Evolutionary conservation across 2,888 invertebrate genomes (phyloP), one percentile per base, ranked within the genome.

Genomic region (Lasioglossum vierecki): DNA sequence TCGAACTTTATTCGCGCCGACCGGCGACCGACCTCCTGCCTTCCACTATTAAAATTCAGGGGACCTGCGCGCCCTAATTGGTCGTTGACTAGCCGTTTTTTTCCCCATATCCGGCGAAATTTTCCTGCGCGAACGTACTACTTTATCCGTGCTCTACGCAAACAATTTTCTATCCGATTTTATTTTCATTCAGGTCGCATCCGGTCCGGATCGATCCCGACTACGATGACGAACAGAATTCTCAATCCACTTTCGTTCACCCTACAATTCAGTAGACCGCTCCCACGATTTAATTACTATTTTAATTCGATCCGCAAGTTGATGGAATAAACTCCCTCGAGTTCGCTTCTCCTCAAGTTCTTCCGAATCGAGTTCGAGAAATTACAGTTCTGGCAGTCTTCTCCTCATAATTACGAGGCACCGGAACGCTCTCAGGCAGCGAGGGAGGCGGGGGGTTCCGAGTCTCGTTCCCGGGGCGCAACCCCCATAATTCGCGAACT

Each of bases 401-500:
- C 53, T 63, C 26, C 60, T 63, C 5, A 71, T 35, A 78, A 78
- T 78, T 41, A 60, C 30, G 35, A 71, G 46, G 30, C 53, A 53
- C 53, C n/a, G 53, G 53, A 26, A 15, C 41, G 30, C 63, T 71
- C 30, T 8, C 44, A 4, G 5, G 35, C 66, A 15, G 39, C 35
- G 15, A 18, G 22, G 13, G 2, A 15, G 6, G 39, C 35, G 15
- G 13, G 22, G 13, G 2, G 30, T 15, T 26, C 26, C 46, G 8
- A 35, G 6, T 4, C 30, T 15, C 39, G 15, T 75, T 18, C 39
- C 4, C 78, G 3, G n/a, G 26, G 0, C 35, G 30, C 71, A n/a
- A 26, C 35, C 44, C 30, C 22, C 73, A 60, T 80, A 84, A 63
- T 63, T 77, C 83, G 76, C 76, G 15, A 74, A 35, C 53, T 77